A percentile compares a stretch with the other conserved stretches of the same genome.
Conservation (phyloP, 2,797 vertebrate species). For the Tiaroga cobitis region DNA sequence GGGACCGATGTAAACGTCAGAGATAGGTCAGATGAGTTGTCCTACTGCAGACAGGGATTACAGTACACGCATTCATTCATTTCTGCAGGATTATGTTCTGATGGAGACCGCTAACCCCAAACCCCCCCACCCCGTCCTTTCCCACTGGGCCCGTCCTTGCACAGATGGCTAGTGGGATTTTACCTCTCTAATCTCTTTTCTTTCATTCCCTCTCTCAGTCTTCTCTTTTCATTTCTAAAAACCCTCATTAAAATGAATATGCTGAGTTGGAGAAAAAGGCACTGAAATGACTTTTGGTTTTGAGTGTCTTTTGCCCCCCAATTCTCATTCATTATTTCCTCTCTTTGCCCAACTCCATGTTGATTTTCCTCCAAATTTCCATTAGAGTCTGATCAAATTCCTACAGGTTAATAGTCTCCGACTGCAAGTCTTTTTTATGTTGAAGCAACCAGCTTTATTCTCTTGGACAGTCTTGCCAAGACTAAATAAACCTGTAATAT, state of each 20-base stretch:
- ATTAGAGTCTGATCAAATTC: not conserved
- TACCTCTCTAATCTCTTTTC: constrained; percentile 64
- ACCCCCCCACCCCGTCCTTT: constrained; percentile 11
- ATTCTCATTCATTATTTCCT: constrained; percentile 37
- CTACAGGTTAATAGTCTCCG: not conserved
- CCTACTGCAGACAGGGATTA: constrained; percentile 48
- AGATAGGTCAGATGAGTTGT: constrained; percentile 16
- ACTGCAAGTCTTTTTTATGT: not conserved
- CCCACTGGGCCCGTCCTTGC: constrained; percentile 45
- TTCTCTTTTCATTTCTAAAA: constrained; percentile 62
- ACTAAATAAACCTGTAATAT: not conserved
- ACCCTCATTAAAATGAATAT: constrained; percentile 71
- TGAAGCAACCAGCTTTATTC: not conserved
- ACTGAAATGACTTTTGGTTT: constrained; percentile 51
- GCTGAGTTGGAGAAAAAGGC: constrained; percentile 66
- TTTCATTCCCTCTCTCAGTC: constrained; percentile 43
- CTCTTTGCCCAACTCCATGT: not conserved
- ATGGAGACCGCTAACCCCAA: constrained; percentile 16
- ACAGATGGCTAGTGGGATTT: constrained; percentile 67
- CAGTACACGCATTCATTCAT: constrained; percentile 61
- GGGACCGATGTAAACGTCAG: not conserved
- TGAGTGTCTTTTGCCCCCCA: constrained; percentile 59
- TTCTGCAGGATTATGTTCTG: constrained; percentile 59
- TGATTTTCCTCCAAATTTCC: not conserved
- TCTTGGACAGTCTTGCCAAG: not conserved